Evolutionary conservation across 2,113 vertebrate genomes (phyloP).

Genomic region (Gyps fulvus): DNA sequence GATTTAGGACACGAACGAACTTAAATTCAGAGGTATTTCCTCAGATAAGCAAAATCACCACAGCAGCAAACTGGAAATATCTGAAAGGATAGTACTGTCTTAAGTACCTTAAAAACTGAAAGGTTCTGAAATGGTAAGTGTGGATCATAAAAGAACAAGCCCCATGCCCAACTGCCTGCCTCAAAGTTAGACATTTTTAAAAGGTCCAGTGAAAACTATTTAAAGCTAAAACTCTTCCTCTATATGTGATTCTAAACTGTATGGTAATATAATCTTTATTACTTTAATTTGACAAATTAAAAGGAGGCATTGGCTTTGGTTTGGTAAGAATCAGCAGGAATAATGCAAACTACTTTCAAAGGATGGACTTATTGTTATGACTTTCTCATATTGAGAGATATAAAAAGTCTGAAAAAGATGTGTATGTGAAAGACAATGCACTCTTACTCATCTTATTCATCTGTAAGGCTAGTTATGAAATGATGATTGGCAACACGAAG

Average conservation of each 20-base stretch:
- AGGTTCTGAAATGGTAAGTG: neutral
- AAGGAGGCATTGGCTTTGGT: neutral
- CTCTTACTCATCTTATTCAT: neutral
- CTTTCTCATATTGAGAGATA: neutral
- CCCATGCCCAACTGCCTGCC: fast-evolving
- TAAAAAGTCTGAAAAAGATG: neutral
- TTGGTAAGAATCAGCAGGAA: neutral
- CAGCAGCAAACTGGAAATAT: neutral
- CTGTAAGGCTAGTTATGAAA: neutral
- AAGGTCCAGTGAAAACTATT: neutral
- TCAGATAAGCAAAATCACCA: neutral
- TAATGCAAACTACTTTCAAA: neutral
- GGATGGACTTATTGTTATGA: neutral
- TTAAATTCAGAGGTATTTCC: neutral
- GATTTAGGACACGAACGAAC: neutral
- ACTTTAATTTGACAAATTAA: neutral
- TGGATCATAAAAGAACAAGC: neutral
- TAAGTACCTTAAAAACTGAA: neutral
- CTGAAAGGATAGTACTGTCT: neutral
- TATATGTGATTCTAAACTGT: neutral
- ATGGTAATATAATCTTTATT: neutral
- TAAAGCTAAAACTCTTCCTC: neutral
- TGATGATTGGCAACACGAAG: neutral
- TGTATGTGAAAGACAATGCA: neutral
- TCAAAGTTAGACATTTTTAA: neutral